Evolutionary conservation across 1,140 invertebrate species (phyloP), one percentile per base, ranked within the genome.

Genomic region (Geopemphigus sp.): DNA sequence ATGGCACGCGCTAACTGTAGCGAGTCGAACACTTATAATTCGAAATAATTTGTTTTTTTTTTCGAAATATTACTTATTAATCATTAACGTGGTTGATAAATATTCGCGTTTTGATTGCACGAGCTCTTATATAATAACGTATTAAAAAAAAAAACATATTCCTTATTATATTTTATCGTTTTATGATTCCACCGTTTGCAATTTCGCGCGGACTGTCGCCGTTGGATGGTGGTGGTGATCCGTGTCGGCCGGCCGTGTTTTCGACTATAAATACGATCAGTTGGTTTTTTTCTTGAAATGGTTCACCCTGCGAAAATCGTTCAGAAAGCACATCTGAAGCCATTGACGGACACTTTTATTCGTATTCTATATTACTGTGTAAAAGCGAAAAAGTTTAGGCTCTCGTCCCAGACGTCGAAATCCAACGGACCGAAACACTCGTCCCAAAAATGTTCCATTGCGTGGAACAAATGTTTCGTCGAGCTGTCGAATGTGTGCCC

Each of bases 371-470:
- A 70, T 81, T 83, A 83, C 80, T 83, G 83, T 15, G 81, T 81
- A 24, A 83, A 82, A n/a, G 81, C 56, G 17, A 83, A 82, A 63
- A 83, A 83, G 11, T 80, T 80, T 15, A 82, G 45, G 15, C 82
- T 82, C 45, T 82, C 82, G 14, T 92, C 91, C 91, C 91, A 93
- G 82, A 92, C 91, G 47, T 90, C 90, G 56, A 91, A 87, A 68
- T 92, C 90, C 54, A 90, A 87, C 29, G 90, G 90, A 5, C 91
- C 91, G 83, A 94, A 94, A 84, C 92, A 93, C 73, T 93, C 91
- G 83, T 92, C 90, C 84, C 95, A 90, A 86, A 95, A 96, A 83
- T 91, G 89, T 85, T 95, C 93, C 88, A 95, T 91, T 1, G 92
- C 90, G 83, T 89, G 89, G 85, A 94, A 93, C 19, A 95, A 87